These are phyloP conservation scores for Mycetomoellerius zeteki DNA, from an alignment of 1,140 invertebrate genomes.

Conservation along the genomic window DNA sequence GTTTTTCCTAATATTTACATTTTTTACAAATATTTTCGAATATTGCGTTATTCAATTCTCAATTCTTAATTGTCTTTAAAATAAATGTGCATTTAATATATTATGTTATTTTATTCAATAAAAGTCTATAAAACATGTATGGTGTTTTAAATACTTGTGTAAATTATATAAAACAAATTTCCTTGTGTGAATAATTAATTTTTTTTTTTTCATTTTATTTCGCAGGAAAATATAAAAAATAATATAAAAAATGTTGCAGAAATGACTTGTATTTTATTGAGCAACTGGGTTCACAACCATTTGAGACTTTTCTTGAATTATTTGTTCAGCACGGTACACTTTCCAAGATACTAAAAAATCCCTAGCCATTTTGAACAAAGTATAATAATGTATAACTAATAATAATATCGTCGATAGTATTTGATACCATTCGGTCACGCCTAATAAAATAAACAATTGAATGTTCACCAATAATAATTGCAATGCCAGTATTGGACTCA, in stretches of 20 bases:
- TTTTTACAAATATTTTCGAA: slow-evolving; percentile 14
- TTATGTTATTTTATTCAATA: slow-evolving; percentile 39
- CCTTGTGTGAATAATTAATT: neutral
- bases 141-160: neutral
- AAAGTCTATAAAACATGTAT: slow-evolving; percentile 1
- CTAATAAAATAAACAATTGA: slow-evolving; percentile 93
- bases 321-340: slow-evolving; percentile 92
- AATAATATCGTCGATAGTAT: slow-evolving; percentile 94
- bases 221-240: neutral
- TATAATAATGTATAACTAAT: slow-evolving; percentile 96
- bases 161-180: slow-evolving; percentile 8
- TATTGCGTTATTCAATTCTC: slow-evolving; percentile 15
- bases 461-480: slow-evolving; percentile 92
- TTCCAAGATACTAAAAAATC: slow-evolving; percentile 95
- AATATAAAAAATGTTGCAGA: slow-evolving; percentile 28
- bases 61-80: neutral
- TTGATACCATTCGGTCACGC: slow-evolving; percentile 96
- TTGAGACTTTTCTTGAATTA: slow-evolving; percentile 88
- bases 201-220: slow-evolving; percentile 5
- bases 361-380: slow-evolving; percentile 95
- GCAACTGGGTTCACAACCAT: slow-evolving; percentile 56
- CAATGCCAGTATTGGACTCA: slow-evolving; percentile 92
- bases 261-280: slow-evolving; percentile 65
- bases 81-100: slow-evolving; percentile 30
- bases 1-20: neutral